Base-by-base conservation (phyloP, 2,888 invertebrate genomes). In the Drosophila macrothrix region DNA sequence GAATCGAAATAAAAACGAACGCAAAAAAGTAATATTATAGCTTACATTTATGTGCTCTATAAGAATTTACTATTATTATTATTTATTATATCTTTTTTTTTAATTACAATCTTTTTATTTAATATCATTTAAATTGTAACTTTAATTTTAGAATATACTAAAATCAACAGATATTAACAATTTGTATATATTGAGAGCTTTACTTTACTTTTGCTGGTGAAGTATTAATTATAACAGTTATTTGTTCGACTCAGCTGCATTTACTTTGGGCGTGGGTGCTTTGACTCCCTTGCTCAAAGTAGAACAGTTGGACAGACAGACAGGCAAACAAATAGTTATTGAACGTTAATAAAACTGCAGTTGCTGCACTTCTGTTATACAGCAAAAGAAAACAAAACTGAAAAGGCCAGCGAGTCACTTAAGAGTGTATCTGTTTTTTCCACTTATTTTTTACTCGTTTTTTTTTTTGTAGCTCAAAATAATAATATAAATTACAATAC, bases 401-500 rank as follows among this genome's bases (percentile, higher is more conserved):
- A 60, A 39, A 52, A 49, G 25, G 37, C 46, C 59, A 37, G 37
- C 22, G 22, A 62, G 54, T 35, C 80, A 80, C 67, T 80, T 80
- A 80, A 67, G 64, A 73, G 76, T 73, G 59, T 56, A 7, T 28
- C 19, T 54, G 35, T 49, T 59, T 63, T 35, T 28, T 25, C 31
- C 43, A n/a, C 22, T n/a, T 58, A n/a, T 54, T 28, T 33, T 28
- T 61, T 53, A 25, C 46, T 16, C 25, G 4, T 46, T 46, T 50
- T 65, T 65, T 65, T 80, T 76, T 82, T 39, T 31, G 41, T 75
- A 46, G 54, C 68, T 79, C 53, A 53, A 82, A 82, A 76, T 83
- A 81, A 84, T 84, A 83, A 84, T 74, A 83, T 70, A 60, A 82
- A 82, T 82, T 82, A 79, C 70, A 80, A 67, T 70, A 59, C 63